Conservation (phyloP, 2,113 vertebrate genomes). For the Sula dactylatra region DNA sequence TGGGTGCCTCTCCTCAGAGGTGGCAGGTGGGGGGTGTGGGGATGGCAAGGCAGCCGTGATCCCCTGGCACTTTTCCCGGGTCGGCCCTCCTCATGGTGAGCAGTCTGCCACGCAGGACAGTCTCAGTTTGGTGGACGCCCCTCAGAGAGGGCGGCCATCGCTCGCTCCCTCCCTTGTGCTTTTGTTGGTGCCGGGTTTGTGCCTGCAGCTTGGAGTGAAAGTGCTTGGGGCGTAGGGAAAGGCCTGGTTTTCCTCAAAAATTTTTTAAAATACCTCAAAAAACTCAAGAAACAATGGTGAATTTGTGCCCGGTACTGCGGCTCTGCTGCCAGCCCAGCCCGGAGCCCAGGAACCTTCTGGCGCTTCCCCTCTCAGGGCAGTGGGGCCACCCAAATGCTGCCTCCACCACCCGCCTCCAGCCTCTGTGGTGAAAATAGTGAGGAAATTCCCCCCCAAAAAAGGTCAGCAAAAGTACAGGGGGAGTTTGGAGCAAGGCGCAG, state of each 20-base stretch:
- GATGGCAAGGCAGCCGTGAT: accelerated
- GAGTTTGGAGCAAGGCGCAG: accelerated
- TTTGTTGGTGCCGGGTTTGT: accelerated
- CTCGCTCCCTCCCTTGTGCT: accelerated
- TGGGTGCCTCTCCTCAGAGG: slow-evolving; percentile 1
- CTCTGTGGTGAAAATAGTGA: background rate
- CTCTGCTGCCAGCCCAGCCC: background rate
- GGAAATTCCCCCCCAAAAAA: accelerated
- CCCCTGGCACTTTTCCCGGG: accelerated
- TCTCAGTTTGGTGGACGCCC: accelerated
- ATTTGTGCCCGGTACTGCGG: background rate
- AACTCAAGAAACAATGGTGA: background rate
- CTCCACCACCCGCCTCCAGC: background rate
- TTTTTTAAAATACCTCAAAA: background rate
- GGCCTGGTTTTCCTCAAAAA: background rate
- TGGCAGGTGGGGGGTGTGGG: background rate
- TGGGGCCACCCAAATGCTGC: accelerated
- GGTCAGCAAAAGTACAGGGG: accelerated
- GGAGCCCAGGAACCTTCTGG: background rate
- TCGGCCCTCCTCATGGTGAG: accelerated
- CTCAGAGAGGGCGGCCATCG: background rate
- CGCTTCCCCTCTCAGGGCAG: background rate
- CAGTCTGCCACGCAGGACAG: accelerated
- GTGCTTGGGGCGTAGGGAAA: background rate
- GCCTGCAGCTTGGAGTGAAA: background rate